Conservation (phyloP, 2,888 invertebrate species). For the Zelleria hepariella region DNA sequence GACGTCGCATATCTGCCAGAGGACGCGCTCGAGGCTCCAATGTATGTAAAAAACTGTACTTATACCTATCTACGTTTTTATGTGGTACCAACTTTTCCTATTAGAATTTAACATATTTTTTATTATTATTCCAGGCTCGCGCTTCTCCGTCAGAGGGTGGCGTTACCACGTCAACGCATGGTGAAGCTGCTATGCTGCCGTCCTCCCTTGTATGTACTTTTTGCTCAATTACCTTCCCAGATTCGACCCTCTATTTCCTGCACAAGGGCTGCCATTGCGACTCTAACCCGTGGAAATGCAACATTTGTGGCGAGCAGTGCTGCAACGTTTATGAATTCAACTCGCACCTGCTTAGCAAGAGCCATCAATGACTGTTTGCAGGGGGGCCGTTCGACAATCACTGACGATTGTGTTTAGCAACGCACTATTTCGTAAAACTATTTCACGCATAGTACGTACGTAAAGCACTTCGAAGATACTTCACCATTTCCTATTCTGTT, state of each 20-base stretch:
- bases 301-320: conserved; percentile 96
- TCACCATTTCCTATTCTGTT: conserved; percentile 23
- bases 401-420: conserved; percentile 22
- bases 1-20: conserved; percentile 82
- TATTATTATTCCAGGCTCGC: conserved; percentile 18
- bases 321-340: conserved; percentile 97
- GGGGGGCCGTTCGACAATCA: conserved; percentile 59
- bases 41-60: conserved; percentile 38
- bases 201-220: conserved; percentile 84
- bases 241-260: conserved; percentile 95
- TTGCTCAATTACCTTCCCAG: conserved; percentile 95
- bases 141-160: conserved; percentile 69
- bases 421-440: conserved; percentile 4
- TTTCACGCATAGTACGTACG: conserved; percentile 32
- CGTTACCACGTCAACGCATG: conserved; percentile 80
- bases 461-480: conserved; percentile 53
- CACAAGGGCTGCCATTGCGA: conserved; percentile 99
- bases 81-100: too few relatives aligned
- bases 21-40: conserved; percentile 70
- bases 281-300: conserved; percentile 97
- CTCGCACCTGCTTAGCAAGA: conserved; percentile 94
- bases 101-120: not conserved
- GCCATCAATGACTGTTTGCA: conserved; percentile 82
- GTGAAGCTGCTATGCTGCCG: conserved; percentile 70
- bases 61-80: too few relatives aligned